These are phyloP conservation scores for Linhomoeus sp. DNA, from an alignment of 2,888 invertebrate genomes.

Conservation along the genomic window DNA sequence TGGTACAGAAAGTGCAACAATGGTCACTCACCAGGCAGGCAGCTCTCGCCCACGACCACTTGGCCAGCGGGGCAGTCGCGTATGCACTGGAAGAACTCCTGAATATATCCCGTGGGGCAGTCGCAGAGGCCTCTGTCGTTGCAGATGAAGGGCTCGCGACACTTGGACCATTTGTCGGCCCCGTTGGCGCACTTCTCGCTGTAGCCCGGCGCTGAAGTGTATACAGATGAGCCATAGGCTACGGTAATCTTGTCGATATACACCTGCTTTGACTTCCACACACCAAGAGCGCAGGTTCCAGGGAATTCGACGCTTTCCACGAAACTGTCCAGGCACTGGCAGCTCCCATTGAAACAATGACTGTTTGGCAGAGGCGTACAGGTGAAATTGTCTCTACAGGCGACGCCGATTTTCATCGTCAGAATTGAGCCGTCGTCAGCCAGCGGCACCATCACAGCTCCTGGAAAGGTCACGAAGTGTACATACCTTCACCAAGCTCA, in stretches of 20 bases:
- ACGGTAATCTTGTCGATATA: too few relatives aligned
- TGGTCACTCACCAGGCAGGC: neutral
- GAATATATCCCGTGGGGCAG: conserved; percentile 6
- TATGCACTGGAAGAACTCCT: conserved; percentile 7
- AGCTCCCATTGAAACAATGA: conserved; percentile 4
- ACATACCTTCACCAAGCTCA: too few relatives aligned
- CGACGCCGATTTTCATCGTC: conserved; percentile 1
- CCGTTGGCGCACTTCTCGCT: conserved; percentile 6
- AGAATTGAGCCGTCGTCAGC: too few relatives aligned
- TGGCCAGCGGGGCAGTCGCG: conserved; percentile 4
- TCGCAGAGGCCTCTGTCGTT: conserved; percentile 5
- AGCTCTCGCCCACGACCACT: neutral
- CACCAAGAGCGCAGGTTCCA: too few relatives aligned
- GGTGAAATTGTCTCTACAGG: conserved; percentile 3
- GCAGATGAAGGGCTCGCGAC: conserved; percentile 7
- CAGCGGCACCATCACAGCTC: too few relatives aligned
- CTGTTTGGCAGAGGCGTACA: conserved; percentile 4
- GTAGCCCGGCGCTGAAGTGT: conserved; percentile 8
- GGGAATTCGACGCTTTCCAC: too few relatives aligned
- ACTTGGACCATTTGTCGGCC: neutral
- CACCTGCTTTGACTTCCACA: too few relatives aligned
- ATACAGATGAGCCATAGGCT: too few relatives aligned
- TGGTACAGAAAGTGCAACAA: too few relatives aligned
- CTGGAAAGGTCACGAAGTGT: too few relatives aligned
- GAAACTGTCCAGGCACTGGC: conserved; percentile 3